phyloP scores from a whole-genome alignment of 2,797 vertebrate species.

The Sphaeramia orbicularis region DNA sequence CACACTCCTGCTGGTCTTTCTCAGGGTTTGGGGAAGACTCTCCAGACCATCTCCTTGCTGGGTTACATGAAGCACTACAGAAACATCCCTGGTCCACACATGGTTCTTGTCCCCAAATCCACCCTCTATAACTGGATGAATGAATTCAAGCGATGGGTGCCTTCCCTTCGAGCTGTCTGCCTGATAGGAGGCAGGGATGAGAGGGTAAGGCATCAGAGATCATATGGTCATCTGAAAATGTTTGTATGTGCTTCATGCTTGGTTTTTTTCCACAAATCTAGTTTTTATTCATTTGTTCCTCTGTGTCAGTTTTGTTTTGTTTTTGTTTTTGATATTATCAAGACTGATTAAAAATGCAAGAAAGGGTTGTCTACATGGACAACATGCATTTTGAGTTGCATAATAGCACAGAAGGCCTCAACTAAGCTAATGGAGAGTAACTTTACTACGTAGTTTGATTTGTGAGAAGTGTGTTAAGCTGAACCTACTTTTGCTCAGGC shows the following conservation, averaged over 20 bases:
- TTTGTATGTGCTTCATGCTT: neutral
- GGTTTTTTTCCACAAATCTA: too few species aligned
- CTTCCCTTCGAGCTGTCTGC: conserved; percentile 95
- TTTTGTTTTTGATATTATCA: too few species aligned
- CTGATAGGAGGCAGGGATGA: conserved; percentile 96
- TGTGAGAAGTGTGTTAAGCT: too few species aligned
- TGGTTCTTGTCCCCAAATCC: conserved; percentile 99
- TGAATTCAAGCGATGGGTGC: conserved; percentile 99
- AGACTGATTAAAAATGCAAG: neutral
- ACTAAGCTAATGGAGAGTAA: neutral
- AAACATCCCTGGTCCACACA: conserved; percentile 97
- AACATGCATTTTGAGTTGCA: neutral
- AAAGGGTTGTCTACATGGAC: neutral
- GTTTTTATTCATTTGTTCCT: neutral
- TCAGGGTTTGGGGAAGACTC: conserved; percentile 97
- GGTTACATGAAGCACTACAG: conserved; percentile 99
- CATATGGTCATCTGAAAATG: too few species aligned
- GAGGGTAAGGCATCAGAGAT: conserved; percentile 83
- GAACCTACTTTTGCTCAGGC: neutral
- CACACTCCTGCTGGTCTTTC: neutral
- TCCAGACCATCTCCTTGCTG: conserved; percentile 97
- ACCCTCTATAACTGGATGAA: conserved; percentile 99
- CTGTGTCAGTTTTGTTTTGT: too few species aligned
- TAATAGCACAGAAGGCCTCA: neutral
- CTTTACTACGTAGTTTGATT: too few species aligned